A percentile compares a stretch with the other conserved stretches of the same genome.
Evolutionary conservation across 2,113 vertebrate species (phyloP).

Genomic region (Eira barbara): DNA sequence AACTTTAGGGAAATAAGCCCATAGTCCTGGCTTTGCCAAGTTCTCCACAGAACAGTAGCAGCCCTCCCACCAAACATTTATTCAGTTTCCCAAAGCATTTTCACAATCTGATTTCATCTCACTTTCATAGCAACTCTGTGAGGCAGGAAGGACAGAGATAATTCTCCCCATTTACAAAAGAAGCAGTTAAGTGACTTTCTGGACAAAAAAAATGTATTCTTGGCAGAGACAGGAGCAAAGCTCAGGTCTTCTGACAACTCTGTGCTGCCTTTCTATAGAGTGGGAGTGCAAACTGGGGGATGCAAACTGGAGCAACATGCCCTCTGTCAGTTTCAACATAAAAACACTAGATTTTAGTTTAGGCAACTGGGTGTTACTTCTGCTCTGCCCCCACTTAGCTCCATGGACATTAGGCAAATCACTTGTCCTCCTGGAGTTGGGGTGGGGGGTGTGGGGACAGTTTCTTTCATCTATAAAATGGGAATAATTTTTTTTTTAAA

Average conservation of each 20-base stretch:
- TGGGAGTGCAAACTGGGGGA: not conserved
- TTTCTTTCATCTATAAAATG: not conserved
- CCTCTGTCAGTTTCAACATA: constrained; percentile 32
- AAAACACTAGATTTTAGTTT: not conserved
- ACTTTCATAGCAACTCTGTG: not conserved
- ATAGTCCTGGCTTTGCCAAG: not conserved
- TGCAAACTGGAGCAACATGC: not conserved
- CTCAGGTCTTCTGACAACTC: not conserved
- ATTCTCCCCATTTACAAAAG: not conserved
- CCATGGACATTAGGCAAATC: not conserved
- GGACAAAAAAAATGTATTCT: not conserved
- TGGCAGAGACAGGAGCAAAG: not conserved
- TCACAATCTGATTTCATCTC: not conserved
- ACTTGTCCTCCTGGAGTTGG: not conserved
- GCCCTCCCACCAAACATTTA: not conserved
- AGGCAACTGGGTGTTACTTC: not conserved
- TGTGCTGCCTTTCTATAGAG: not conserved
- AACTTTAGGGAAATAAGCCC: not conserved
- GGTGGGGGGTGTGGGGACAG: not conserved
- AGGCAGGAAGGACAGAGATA: not conserved
- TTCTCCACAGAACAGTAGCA: not conserved
- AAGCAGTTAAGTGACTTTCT: not conserved
- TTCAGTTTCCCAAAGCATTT: constrained; percentile 20
- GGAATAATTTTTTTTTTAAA: not conserved
- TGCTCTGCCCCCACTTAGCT: not conserved